Conservation (phyloP, 2,113 vertebrate species). For the Pelecanoides urinatrix region DNA sequence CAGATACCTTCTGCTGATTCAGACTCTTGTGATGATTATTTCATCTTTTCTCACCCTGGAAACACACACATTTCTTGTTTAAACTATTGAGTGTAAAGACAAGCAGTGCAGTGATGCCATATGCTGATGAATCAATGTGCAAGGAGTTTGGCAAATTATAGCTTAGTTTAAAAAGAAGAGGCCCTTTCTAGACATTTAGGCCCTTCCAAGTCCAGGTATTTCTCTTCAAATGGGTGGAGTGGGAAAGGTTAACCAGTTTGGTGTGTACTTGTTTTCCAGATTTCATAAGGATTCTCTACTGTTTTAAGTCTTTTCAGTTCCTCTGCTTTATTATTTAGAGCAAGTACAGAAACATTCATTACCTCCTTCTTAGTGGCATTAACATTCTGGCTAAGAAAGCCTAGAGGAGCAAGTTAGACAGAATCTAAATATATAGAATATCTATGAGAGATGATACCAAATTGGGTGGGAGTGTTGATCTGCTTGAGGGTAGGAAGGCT, state of each 20-base stretch:
- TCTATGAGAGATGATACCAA: too few species aligned
- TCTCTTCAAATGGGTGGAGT: background rate
- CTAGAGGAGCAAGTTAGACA: background rate
- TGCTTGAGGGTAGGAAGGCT: too few species aligned
- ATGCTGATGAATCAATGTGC: background rate
- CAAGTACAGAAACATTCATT: background rate
- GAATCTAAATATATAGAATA: background rate
- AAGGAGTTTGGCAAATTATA: background rate
- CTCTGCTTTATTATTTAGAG: background rate
- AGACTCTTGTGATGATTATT: background rate
- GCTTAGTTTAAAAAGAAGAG: background rate
- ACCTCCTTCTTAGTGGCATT: background rate
- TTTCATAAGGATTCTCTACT: background rate
- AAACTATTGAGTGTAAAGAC: background rate
- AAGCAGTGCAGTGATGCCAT: background rate
- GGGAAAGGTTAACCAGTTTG: background rate
- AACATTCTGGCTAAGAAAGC: background rate
- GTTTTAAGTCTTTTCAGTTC: background rate
- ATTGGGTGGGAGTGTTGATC: too few species aligned
- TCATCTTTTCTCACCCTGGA: background rate
- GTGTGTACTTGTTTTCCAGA: background rate
- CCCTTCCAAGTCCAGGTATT: background rate
- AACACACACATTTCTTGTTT: background rate
- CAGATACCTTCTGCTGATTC: conserved; percentile 11
- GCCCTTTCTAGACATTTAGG: background rate